Conservation (phyloP, 2,797 vertebrate species). For the Clarias fuscus region DNA sequence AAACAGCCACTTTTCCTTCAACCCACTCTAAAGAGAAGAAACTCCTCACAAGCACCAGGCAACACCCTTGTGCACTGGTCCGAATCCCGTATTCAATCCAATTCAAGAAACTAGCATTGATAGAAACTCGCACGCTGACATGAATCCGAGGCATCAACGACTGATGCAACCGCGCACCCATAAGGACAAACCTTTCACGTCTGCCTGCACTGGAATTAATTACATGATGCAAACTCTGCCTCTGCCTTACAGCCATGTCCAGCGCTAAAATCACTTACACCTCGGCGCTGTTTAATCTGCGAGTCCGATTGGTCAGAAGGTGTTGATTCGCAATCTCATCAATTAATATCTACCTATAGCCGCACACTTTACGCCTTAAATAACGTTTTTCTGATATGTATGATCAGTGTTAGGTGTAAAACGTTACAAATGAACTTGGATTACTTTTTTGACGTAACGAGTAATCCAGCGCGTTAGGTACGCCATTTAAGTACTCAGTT, state of each 20-base stretch:
- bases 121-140: constrained; percentile 18
- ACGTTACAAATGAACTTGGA: too few species aligned
- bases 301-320: neutral
- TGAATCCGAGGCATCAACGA: neutral
- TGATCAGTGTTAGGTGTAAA: too few species aligned
- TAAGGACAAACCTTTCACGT: constrained; percentile 30
- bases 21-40: neutral
- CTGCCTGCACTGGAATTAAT: constrained; percentile 39
- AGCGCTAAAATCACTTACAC: neutral
- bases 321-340: neutral
- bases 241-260: constrained; percentile 25
- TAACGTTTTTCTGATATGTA: neutral
- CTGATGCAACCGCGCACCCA: constrained; percentile 46
- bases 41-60: neutral
- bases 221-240: constrained; percentile 43
- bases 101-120: constrained; percentile 25
- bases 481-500: too few species aligned
- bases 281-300: neutral
- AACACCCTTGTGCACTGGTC: neutral
- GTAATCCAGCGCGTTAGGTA: too few species aligned
- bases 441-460: too few species aligned
- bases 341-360: neutral
- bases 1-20: neutral
- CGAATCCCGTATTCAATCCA: neutral
- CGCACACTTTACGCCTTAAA: neutral